Percentiles rank a stretch among this genome's conserved stretches.
These are phyloP conservation scores for Podabrus alpinus DNA, from an alignment of 2,888 invertebrate genomes.

Conservation along the genomic window DNA sequence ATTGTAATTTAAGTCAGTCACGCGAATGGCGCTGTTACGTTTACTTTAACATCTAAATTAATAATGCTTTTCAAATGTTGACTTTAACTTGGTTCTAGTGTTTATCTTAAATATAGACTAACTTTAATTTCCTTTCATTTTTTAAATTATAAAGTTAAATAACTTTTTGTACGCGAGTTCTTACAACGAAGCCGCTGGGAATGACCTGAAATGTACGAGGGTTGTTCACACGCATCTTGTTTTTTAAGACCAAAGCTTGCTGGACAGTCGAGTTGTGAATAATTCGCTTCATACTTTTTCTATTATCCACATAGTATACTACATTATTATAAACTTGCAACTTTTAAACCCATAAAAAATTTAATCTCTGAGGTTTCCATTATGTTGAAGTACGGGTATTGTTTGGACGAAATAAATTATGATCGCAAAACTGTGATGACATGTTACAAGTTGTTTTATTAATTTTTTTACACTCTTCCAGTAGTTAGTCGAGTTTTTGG, in stretches of 20 bases:
- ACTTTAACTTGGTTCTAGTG: background rate
- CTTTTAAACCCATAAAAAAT: too few species aligned
- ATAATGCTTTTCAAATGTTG: background rate
- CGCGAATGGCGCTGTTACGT: slow-evolving; percentile 15
- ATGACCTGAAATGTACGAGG: background rate
- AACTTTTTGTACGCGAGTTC: background rate
- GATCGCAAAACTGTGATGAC: background rate
- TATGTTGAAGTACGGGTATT: background rate
- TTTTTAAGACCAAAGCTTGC: too few species aligned
- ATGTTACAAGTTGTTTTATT: background rate
- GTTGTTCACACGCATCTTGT: background rate
- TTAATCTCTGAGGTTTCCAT: background rate
- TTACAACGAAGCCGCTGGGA: background rate
- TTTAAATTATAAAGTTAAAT: slow-evolving; percentile 10
- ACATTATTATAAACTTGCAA: too few species aligned
- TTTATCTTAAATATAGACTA: background rate
- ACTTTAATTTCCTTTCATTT: slow-evolving; percentile 4
- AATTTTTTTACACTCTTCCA: background rate
- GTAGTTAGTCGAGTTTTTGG: background rate
- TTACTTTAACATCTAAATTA: slow-evolving; percentile 5
- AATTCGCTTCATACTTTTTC: too few species aligned
- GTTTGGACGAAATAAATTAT: background rate
- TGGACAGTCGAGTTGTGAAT: too few species aligned
- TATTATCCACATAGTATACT: too few species aligned
- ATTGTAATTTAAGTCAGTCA: slow-evolving; percentile 33